Percentiles rank a stretch among this genome's conserved stretches.
These are phyloP conservation scores for Myopa testacea DNA, from an alignment of 2,888 invertebrate genomes.

Conservation along the genomic window DNA sequence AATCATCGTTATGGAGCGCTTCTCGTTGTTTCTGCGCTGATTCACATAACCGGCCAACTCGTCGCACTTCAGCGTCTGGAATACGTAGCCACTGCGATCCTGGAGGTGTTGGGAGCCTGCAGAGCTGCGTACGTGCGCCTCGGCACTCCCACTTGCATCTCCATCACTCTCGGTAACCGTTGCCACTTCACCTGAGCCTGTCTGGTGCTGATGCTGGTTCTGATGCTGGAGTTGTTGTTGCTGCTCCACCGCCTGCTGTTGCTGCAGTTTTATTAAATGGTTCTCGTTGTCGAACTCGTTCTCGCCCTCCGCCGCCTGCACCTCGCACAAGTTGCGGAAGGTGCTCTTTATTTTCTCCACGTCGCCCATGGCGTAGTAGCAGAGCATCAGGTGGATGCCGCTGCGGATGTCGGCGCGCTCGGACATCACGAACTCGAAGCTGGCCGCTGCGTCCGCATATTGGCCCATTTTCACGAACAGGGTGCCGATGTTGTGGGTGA, in stretches of 20 bases:
- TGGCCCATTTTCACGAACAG: slow-evolving; percentile 96
- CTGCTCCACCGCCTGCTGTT: slow-evolving; percentile 50
- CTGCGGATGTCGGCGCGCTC: slow-evolving; percentile 91
- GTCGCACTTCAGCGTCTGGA: slow-evolving; percentile 83
- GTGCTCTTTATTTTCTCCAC: slow-evolving; percentile 93
- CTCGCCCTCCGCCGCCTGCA: slow-evolving; percentile 71
- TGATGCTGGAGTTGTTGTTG: slow-evolving; percentile 40
- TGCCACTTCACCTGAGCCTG: slow-evolving; percentile 50
- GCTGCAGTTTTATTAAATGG: slow-evolving; percentile 79
- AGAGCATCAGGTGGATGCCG: slow-evolving; percentile 89
- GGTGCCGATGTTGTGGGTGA: slow-evolving; percentile 95
- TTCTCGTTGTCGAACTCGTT: slow-evolving; percentile 78
- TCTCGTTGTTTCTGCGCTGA: slow-evolving; percentile 79
- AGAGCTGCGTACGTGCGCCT: neutral
- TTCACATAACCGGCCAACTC: slow-evolving; percentile 80
- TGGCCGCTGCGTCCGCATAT: slow-evolving; percentile 94
- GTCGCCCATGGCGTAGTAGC: slow-evolving; percentile 90
- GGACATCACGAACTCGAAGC: slow-evolving; percentile 98
- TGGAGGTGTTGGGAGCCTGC: neutral
- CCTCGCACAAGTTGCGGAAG: slow-evolving; percentile 89
- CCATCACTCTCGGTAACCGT: slow-evolving; percentile 49
- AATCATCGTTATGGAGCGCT: slow-evolving; percentile 84
- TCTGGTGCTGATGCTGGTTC: slow-evolving; percentile 27
- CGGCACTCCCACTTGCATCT: slow-evolving; percentile 4
- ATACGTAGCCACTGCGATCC: slow-evolving; percentile 73